Conservation (phyloP, 2,113 vertebrate genomes). For the Malurus cyaneus region DNA sequence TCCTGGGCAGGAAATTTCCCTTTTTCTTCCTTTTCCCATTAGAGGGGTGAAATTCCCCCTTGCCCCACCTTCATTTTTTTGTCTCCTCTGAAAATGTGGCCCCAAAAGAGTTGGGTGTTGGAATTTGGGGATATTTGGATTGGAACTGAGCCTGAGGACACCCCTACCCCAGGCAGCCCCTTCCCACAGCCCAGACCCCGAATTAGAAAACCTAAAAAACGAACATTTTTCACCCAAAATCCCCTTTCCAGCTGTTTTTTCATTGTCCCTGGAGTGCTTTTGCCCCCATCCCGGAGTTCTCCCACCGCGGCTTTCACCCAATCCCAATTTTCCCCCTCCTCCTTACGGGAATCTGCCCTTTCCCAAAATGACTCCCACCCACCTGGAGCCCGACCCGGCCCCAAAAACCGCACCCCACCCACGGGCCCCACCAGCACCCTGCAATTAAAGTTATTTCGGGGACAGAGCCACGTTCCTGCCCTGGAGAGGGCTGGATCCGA, state of each 20-base stretch:
- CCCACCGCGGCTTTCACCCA: not conserved
- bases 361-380: not conserved
- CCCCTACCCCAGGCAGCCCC: not conserved
- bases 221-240: not conserved
- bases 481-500: not conserved
- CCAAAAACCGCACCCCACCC: not conserved
- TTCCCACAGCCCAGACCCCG: not conserved
- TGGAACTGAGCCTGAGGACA: not conserved
- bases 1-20: not conserved
- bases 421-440: not conserved
- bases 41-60: not conserved
- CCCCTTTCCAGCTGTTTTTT: not conserved
- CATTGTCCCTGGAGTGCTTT: rapidly evolving
- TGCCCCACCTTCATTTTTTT: not conserved
- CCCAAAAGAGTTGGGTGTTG: rapidly evolving
- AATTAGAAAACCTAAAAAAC: not conserved
- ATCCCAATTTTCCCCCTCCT: not conserved
- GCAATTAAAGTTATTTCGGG: conserved; percentile 3
- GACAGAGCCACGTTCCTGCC: not conserved
- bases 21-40: not conserved
- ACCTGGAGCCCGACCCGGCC: not conserved
- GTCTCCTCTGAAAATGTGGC: not conserved
- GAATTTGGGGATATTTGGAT: not conserved
- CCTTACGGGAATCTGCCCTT: not conserved
- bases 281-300: rapidly evolving